These are phyloP conservation scores for Tylochromis polylepis DNA, from an alignment of 2,113 vertebrate genomes.

Conservation along the genomic window DNA sequence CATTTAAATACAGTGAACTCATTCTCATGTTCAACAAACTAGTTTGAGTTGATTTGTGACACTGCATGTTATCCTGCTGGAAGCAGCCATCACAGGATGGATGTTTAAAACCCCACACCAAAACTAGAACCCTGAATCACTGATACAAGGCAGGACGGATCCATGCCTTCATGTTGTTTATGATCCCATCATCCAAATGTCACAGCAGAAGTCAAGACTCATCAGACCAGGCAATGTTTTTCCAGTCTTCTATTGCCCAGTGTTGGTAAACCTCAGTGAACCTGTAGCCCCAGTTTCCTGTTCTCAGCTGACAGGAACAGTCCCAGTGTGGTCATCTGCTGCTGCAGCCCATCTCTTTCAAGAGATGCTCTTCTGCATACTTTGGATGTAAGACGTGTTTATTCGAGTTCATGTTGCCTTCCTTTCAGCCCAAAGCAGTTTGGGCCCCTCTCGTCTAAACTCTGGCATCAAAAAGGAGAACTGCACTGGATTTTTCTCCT, in stretches of 20 bases:
- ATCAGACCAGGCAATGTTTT: background rate
- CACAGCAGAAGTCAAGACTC: background rate
- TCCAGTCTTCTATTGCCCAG: background rate
- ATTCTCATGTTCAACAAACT: rapidly evolving
- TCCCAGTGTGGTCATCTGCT: background rate
- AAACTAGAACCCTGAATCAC: background rate
- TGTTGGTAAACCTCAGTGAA: background rate
- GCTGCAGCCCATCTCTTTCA: background rate
- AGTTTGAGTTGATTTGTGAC: background rate
- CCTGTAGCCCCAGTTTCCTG: background rate
- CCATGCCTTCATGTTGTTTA: background rate
- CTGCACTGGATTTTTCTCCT: background rate
- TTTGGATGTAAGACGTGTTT: background rate
- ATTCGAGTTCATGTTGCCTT: background rate
- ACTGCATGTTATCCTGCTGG: rapidly evolving
- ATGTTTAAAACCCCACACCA: background rate
- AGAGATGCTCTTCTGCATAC: background rate
- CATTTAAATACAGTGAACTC: background rate
- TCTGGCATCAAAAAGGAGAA: background rate
- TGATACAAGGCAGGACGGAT: background rate
- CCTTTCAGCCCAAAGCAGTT: background rate
- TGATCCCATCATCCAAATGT: background rate
- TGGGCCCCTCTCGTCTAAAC: background rate
- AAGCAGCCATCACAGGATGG: background rate
- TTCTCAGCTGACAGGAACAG: background rate